These are phyloP conservation scores for Platycercus adscitus DNA, from an alignment of 2,113 vertebrate genomes.

Conservation along the genomic window DNA sequence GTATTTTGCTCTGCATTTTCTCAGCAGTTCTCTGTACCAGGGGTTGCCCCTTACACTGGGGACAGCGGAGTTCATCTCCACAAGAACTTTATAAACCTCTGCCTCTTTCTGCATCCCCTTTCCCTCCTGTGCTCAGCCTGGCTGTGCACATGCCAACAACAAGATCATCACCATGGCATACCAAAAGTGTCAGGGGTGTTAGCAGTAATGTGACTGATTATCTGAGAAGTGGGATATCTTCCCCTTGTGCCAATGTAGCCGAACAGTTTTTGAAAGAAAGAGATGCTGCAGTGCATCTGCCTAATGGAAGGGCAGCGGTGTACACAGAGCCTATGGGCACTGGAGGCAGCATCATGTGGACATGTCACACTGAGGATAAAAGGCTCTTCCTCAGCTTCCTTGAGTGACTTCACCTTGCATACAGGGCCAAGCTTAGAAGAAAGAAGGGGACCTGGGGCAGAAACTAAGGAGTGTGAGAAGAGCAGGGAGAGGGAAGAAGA, in stretches of 20 bases:
- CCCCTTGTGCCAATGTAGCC: not conserved
- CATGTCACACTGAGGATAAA: not conserved
- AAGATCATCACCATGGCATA: rapidly evolving
- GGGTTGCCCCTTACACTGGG: not conserved
- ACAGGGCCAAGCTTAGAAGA: not conserved
- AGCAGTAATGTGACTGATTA: not conserved
- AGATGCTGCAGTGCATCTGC: not conserved
- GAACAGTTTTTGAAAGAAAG: not conserved
- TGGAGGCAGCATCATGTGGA: rapidly evolving
- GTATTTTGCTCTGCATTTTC: not conserved
- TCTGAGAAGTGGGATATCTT: not conserved
- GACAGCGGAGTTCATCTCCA: not conserved
- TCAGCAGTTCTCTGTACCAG: not conserved
- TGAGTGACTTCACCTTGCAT: not conserved
- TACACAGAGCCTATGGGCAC: not conserved
- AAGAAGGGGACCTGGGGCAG: not conserved
- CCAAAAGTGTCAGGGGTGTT: not conserved
- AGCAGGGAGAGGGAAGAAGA: not conserved
- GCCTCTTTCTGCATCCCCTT: rapidly evolving
- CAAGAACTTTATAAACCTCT: not conserved
- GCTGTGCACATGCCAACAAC: rapidly evolving
- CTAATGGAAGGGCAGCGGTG: not conserved
- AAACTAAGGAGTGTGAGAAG: not conserved
- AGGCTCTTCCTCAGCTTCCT: not conserved
- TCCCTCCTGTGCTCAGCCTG: not conserved